phyloP scores from a whole-genome alignment of 1,140 invertebrate genomes.

The Drosophila repletoides region DNA sequence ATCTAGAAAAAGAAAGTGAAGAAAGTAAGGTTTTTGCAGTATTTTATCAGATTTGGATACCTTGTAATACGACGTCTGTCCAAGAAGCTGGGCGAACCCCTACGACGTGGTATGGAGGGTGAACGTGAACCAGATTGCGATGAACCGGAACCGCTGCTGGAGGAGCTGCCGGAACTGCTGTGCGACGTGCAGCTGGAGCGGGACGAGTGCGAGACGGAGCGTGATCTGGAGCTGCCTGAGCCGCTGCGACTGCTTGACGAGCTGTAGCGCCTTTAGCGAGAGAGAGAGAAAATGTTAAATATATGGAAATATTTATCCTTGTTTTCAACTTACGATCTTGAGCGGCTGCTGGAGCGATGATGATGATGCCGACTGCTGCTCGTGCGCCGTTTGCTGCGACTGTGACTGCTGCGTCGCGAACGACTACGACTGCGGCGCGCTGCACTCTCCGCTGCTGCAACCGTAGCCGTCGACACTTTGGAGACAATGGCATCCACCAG shows the following conservation, averaged over 20 bases:
- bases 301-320: background rate
- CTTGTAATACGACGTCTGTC: slow-evolving; percentile 95
- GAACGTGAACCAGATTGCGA: slow-evolving; percentile 86
- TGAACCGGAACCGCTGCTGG: slow-evolving; percentile 66
- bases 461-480: slow-evolving; percentile 78
- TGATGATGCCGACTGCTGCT: slow-evolving; percentile 59
- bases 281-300: background rate
- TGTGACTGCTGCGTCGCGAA: slow-evolving; percentile 47
- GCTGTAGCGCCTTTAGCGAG: slow-evolving; percentile 75
- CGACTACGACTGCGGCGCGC: slow-evolving; percentile 74
- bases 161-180: slow-evolving; percentile 75
- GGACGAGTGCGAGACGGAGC: slow-evolving; percentile 82
- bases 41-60: slow-evolving; percentile 85
- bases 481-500: slow-evolving; percentile 80
- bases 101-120: slow-evolving; percentile 92
- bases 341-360: slow-evolving; percentile 81
- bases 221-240: slow-evolving; percentile 82
- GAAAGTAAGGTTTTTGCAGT: too few relatives aligned
- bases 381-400: slow-evolving; percentile 57
- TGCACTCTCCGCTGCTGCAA: slow-evolving; percentile 76
- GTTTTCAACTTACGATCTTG: slow-evolving; percentile 75
- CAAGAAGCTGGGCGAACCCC: slow-evolving; percentile 94
- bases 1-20: too few relatives aligned
- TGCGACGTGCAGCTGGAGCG: slow-evolving; percentile 84
- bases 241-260: slow-evolving; percentile 82